These are phyloP conservation scores for Diplosoma virens DNA, from an alignment of 23 tunicate species.

Conservation along the genomic window DNA sequence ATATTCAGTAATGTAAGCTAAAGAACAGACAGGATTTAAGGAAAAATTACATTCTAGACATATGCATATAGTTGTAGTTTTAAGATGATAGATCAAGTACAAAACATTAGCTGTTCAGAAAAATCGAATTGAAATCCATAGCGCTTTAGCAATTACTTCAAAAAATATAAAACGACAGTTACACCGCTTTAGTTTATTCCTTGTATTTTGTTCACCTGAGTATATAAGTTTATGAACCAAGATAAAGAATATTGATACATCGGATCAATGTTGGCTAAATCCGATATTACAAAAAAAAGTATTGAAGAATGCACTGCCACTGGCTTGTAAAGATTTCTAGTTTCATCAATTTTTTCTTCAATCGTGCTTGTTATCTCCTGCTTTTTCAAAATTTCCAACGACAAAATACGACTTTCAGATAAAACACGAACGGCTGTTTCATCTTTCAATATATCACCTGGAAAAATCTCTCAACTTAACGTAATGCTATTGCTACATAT, in stretches of 20 bases:
- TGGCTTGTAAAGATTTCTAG: constrained; percentile 75
- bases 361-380: constrained; percentile 79
- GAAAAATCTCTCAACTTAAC: too few species aligned
- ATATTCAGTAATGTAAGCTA: too few species aligned
- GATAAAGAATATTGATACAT: constrained; percentile 87
- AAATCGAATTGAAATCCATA: too few species aligned
- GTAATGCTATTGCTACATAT: too few species aligned
- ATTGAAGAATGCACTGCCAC: constrained; percentile 84
- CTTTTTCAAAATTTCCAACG: constrained; percentile 65
- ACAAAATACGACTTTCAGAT: constrained; percentile 62
- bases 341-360: constrained; percentile 67
- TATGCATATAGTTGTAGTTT: too few species aligned
- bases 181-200: too few species aligned
- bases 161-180: too few species aligned
- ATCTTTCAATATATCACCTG: constrained; percentile 84
- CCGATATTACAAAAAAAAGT: constrained; percentile 86
- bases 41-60: too few species aligned
- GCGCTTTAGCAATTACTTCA: too few species aligned
- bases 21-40: too few species aligned
- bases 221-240: constrained; percentile 83
- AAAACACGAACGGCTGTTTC: constrained; percentile 76
- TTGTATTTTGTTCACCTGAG: constrained; percentile 62
- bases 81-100: too few species aligned
- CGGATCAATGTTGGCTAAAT: constrained; percentile 87
- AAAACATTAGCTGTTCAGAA: too few species aligned